These are phyloP conservation scores for Homarus americanus DNA, from an alignment of 1,140 invertebrate species.

Conservation along the genomic window DNA sequence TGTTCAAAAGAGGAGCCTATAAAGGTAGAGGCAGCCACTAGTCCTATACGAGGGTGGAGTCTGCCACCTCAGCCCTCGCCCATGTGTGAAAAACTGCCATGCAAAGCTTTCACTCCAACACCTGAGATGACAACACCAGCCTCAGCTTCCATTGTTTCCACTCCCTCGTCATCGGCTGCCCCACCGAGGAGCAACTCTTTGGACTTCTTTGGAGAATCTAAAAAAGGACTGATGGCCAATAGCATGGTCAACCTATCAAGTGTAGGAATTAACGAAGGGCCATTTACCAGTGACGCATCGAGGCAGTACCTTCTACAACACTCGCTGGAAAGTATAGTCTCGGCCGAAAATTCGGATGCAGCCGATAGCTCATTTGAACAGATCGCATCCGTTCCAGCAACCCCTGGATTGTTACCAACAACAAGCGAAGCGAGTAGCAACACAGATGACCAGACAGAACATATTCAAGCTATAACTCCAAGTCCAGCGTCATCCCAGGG, in stretches of 20 bases:
- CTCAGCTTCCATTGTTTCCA: conserved; percentile 46
- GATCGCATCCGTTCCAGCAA: not conserved
- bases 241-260: conserved; percentile 87
- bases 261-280: conserved; percentile 78
- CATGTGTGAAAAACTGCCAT: not conserved
- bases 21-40: conserved; percentile 53
- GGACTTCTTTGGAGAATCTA: conserved; percentile 64
- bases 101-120: not conserved
- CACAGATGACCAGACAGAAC: conserved; percentile 21
- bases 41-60: conserved; percentile 51
- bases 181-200: conserved; percentile 76
- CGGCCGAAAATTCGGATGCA: conserved; percentile 43
- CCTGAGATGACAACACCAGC: conserved; percentile 27
- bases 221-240: conserved; percentile 81
- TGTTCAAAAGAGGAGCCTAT: conserved; percentile 35
- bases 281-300: conserved; percentile 52
- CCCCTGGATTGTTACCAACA: not conserved
- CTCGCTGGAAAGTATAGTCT: conserved; percentile 55
- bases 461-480: conserved; percentile 26
- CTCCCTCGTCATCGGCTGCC: conserved; percentile 32
- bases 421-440: no score
- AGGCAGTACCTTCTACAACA: conserved; percentile 56
- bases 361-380: conserved; percentile 19
- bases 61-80: conserved; percentile 31
- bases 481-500: not conserved